Conservation (phyloP, 2,113 vertebrate species). For the Crotalus viridis region DNA sequence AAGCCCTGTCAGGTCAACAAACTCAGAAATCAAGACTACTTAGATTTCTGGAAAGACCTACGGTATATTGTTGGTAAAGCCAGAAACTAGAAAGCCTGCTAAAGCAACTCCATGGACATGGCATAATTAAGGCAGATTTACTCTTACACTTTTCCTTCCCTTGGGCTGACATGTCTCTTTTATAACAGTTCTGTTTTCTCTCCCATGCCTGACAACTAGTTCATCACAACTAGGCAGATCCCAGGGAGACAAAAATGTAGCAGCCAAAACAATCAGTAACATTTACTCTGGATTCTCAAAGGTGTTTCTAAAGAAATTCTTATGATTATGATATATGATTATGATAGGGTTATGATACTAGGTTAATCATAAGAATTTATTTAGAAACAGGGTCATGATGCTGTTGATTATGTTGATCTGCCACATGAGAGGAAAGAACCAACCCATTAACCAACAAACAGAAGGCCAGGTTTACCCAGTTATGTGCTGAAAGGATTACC, state of each 20-base stretch:
- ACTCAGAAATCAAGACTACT: neutral
- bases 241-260: neutral
- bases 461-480: neutral
- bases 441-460: neutral
- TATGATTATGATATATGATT: neutral
- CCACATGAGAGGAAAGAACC: neutral
- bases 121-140: neutral
- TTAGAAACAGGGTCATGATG: too few species aligned
- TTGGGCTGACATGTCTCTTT: neutral
- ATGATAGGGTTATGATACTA: too few species aligned
- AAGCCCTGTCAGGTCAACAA: neutral
- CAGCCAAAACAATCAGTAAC: neutral
- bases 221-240: neutral
- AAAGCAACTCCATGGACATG: neutral
- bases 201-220: neutral
- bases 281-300: neutral
- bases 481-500: constrained; percentile 56
- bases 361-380: too few species aligned
- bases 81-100: neutral
- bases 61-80: neutral
- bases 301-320: constrained; percentile 18
- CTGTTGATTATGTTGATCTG: neutral
- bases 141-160: neutral
- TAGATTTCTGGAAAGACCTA: neutral
- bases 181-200: neutral